Conservation (phyloP, 1,140 invertebrate species). For the Zaprionus vittiger region DNA sequence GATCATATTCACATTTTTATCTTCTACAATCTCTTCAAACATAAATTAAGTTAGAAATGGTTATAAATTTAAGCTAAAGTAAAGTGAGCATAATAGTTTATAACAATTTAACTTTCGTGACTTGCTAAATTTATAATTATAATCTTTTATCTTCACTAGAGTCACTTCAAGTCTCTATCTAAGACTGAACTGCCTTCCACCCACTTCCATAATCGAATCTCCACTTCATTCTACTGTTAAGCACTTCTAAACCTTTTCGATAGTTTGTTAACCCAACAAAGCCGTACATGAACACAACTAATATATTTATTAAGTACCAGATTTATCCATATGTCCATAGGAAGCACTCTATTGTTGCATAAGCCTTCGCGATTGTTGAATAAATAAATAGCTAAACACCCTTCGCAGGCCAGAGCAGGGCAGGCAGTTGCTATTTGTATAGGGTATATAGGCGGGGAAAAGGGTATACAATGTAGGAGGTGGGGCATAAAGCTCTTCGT, state of each 20-base stretch:
- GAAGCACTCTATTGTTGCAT: conserved; percentile 7
- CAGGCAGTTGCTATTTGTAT: not conserved
- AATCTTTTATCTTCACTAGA: no score
- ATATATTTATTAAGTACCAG: conserved; percentile 4
- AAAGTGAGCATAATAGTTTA: no score
- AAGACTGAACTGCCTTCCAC: no score
- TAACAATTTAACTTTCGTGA: no score
- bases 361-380: conserved; percentile 2
- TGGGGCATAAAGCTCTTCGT: conserved; percentile 19
- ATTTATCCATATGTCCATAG: conserved; percentile 5
- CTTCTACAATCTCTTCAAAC: no score
- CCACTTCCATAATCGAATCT: no score
- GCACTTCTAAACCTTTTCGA: not conserved
- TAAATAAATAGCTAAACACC: conserved; percentile 11
- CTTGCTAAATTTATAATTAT: no score
- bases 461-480: not conserved
- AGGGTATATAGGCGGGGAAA: conserved; percentile 15
- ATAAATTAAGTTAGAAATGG: no score
- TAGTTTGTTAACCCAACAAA: not conserved
- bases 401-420: not conserved
- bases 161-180: no score
- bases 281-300: not conserved
- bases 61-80: no score
- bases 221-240: not conserved
- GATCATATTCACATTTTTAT: no score